phyloP scores from a whole-genome alignment of 53 echinoderm and acorn worm genomes.

The Arbacia lixula region DNA sequence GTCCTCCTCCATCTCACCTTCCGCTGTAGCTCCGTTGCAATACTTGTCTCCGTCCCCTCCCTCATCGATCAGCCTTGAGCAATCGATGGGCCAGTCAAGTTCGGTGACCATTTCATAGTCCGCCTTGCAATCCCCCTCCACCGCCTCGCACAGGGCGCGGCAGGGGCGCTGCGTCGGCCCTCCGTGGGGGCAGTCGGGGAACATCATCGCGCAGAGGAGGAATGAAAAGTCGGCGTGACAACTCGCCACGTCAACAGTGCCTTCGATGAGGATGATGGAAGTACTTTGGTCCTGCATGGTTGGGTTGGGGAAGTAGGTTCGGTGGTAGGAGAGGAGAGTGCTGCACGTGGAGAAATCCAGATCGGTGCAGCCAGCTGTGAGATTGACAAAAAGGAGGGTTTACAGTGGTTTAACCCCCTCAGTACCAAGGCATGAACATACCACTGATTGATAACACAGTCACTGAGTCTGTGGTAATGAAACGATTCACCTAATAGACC shows the following conservation, averaged over 20 bases:
- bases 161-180: constrained; percentile 50
- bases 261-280: constrained; percentile 12
- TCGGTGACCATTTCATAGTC: neutral
- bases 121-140: constrained; percentile 33
- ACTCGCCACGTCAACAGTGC: neutral
- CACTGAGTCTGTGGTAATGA: no score
- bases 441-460: no score
- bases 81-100: constrained; percentile 24
- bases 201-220: constrained; percentile 61
- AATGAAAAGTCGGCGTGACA: constrained; percentile 49
- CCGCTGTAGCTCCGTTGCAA: no score
- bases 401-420: no score
- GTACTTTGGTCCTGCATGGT: neutral
- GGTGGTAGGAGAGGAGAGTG: constrained; percentile 14
- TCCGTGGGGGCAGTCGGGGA: constrained; percentile 61
- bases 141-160: constrained; percentile 53
- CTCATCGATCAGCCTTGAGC: constrained; percentile 30
- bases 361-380: constrained; percentile 18
- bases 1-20: no score
- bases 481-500: no score
- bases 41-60: constrained; percentile 36
- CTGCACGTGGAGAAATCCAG: neutral
- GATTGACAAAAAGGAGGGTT: neutral
- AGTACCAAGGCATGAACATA: no score
- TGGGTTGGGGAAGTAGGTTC: constrained; percentile 48